Percentiles rank a stretch among this genome's conserved stretches.
Conservation (phyloP, 2,888 invertebrate species). For the Sipunculus nudus region DNA sequence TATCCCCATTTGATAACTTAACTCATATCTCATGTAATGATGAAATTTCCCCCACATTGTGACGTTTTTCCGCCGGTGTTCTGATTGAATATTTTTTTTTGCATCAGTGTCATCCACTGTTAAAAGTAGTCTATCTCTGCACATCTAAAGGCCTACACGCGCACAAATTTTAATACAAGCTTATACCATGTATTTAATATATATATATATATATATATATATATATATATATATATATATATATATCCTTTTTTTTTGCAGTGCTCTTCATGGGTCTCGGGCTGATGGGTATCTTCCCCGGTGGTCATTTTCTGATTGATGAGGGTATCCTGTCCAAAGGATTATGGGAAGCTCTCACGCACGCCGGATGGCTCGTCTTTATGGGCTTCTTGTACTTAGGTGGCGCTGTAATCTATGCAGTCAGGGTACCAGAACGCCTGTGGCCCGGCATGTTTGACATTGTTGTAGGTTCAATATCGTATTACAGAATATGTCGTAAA, state of each 20-base stretch:
- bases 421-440: conserved; percentile 93
- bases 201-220: neutral
- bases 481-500: too few relatives aligned
- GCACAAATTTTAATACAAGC: neutral
- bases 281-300: conserved; percentile 83
- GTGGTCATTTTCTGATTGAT: conserved; percentile 27
- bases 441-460: conserved; percentile 95
- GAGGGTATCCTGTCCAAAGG: conserved; percentile 77
- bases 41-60: too few relatives aligned
- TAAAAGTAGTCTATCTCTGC: too few relatives aligned
- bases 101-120: too few relatives aligned
- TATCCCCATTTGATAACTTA: too few relatives aligned
- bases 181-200: conserved; percentile 3
- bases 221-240: neutral
- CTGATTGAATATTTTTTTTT: too few relatives aligned
- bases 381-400: conserved; percentile 93
- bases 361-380: conserved; percentile 79
- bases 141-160: too few relatives aligned
- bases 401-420: conserved; percentile 92
- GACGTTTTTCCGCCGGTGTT: too few relatives aligned
- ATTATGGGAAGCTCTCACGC: conserved; percentile 79
- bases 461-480: conserved; percentile 73
- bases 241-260: conserved; percentile 44
- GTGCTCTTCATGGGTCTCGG: conserved; percentile 94
- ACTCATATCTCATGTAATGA: too few relatives aligned